Base-by-base conservation (phyloP, 2,888 invertebrate species). In the Ennomos quercinarius region DNA sequence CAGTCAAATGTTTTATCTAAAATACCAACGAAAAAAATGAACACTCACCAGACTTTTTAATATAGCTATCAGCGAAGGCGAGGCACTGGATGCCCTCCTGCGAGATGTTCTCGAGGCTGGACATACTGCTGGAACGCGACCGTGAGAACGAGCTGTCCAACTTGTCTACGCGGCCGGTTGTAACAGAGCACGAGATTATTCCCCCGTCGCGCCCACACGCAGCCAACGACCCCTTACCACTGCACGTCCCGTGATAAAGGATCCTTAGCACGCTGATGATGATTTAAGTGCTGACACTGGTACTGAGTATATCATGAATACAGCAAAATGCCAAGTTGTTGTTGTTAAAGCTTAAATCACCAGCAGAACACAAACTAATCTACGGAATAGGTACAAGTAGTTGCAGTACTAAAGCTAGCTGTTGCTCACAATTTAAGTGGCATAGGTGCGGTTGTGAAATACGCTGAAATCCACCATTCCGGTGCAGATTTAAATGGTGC, bases 71-170 rank as follows among this genome's bases (percentile, higher is more conserved):
- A 74, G 98, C 97, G 93, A 99, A 99, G 75, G 96, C 96, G 91
- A 99, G 95, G 93, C 98, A 98, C 94, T 98, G 98, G 81, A 99
- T 96, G 85, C 98, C 96, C 94, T 99, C 99, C 77, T 97, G 96
- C 81, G 97, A 96, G 93, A 99, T 98, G 94, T 98, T 98, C 93
- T 99, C 99, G 84, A 99, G 94, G 90, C 98, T 99, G 81, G 98
- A 98, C 96, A 98, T 98, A 91, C 98, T 98, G 89, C 98, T 98
- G 88, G 98, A 98, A 81, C 99, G 95, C 73, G 99, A 99, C 87
- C 99, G 95, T 79, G 98, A 98, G 94, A 99, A 99, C 77, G 98
- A 97, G 90, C 96, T 97, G 94, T 99, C 99, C 95, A 98, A 94
- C 94, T 98, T 98, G 94, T 99, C 98, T 98, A 95, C 94, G 93